These are phyloP conservation scores for Lysandra coridon DNA, from an alignment of 2,888 invertebrate genomes.

Conservation along the genomic window DNA sequence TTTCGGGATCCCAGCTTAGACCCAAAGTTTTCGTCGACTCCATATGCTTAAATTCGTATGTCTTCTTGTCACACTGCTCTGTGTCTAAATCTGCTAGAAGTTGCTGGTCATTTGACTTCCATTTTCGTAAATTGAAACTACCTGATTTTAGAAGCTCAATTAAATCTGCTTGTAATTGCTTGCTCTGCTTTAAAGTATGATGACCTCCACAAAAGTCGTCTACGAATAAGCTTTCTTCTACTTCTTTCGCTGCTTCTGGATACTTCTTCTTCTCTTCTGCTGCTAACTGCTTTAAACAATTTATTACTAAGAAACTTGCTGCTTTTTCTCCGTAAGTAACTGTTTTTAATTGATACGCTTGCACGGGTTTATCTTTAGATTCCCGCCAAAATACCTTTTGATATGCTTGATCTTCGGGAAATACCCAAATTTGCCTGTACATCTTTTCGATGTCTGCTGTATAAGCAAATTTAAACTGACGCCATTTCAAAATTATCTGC, in stretches of 20 bases:
- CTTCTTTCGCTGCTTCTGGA: conserved; percentile 32
- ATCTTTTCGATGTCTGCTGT: conserved; percentile 6
- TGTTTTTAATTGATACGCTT: background rate
- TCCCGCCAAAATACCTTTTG: conserved; percentile 5
- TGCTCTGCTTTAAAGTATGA: too few relatives aligned
- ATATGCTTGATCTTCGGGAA: conserved; percentile 5
- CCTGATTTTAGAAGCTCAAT: too few relatives aligned
- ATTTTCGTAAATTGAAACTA: too few relatives aligned
- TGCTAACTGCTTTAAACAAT: too few relatives aligned
- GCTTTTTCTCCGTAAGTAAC: background rate
- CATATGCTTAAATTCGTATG: conserved; percentile 25
- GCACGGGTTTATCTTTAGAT: background rate
- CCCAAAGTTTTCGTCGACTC: conserved; percentile 36
- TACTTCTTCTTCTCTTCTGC: conserved; percentile 30
- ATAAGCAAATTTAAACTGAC: too few relatives aligned
- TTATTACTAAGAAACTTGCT: conserved; percentile 17
- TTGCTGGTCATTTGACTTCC: too few relatives aligned
- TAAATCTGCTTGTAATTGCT: too few relatives aligned
- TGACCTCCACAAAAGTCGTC: too few relatives aligned
- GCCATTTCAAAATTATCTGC: too few relatives aligned
- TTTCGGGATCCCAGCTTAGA: conserved; percentile 31
- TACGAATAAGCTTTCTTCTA: conserved; percentile 32
- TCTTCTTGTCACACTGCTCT: too few relatives aligned
- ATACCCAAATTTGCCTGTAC: background rate
- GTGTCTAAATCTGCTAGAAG: too few relatives aligned